Conservation (phyloP, 2,888 invertebrate genomes). For the Terebella lapidaria region DNA sequence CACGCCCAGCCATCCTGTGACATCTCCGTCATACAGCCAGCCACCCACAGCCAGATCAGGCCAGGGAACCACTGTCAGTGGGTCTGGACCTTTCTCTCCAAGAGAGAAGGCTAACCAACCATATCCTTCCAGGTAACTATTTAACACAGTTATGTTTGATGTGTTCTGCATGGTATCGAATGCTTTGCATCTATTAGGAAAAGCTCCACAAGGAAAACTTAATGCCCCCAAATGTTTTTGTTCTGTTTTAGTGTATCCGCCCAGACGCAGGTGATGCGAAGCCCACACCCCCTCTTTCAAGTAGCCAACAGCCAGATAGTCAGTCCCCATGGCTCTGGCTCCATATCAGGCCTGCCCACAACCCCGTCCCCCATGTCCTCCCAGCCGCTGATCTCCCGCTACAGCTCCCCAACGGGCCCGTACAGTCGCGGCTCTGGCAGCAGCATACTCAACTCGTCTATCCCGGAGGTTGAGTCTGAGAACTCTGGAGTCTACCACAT, state of each 20-base stretch:
- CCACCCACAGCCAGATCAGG: too few relatives aligned
- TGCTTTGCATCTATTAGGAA: too few relatives aligned
- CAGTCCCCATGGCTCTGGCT: conserved; percentile 8
- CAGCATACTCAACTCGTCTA: not conserved
- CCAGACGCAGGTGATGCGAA: conserved; percentile 3
- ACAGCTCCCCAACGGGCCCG: conserved; percentile 6
- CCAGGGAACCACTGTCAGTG: too few relatives aligned
- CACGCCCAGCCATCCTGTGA: conserved; percentile 5
- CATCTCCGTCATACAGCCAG: too few relatives aligned
- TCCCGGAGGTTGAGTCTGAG: conserved; percentile 19
- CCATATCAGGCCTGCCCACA: not conserved
- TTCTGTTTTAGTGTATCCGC: conserved; percentile 4
- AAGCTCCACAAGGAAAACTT: too few relatives aligned
- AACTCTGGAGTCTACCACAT: not conserved
- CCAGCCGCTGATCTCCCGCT: conserved; percentile 2
- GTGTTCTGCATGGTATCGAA: too few relatives aligned
- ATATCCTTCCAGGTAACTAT: too few relatives aligned
- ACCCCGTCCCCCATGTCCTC: conserved; percentile 3
- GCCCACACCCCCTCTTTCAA: conserved; percentile 7
- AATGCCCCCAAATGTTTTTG: too few relatives aligned
- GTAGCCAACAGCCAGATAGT: conserved; percentile 8
- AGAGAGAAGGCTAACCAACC: too few relatives aligned
- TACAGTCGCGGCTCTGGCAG: not conserved
- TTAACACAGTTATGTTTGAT: too few relatives aligned
- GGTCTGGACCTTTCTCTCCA: too few relatives aligned